Conservation (phyloP, 2,113 vertebrate species). For the Phrynosoma platyrhinos region DNA sequence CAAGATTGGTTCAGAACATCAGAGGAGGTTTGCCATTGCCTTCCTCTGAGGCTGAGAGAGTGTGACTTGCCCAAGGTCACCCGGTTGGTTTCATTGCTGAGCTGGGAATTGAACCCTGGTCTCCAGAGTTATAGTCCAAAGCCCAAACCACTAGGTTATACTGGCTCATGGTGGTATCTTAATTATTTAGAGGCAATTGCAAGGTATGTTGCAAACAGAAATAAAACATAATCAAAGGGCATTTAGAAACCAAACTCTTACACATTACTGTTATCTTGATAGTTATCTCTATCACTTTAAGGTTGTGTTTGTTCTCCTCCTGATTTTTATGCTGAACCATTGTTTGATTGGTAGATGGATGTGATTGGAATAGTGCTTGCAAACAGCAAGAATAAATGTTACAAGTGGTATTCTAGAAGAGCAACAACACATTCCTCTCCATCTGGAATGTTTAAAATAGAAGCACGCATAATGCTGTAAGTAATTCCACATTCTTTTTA, state of each 20-base stretch:
- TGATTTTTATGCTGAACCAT: neutral
- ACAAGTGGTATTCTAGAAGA: neutral
- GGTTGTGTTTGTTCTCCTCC: neutral
- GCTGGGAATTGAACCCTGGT: too few relatives aligned
- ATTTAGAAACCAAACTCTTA: neutral
- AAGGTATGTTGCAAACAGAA: neutral
- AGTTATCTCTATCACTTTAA: neutral
- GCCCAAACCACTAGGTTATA: too few relatives aligned
- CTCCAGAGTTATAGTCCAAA: too few relatives aligned
- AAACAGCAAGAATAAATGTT: constrained; percentile 1
- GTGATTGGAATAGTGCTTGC: neutral
- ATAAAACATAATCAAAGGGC: neutral
- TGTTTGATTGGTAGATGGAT: neutral
- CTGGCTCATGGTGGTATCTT: neutral
- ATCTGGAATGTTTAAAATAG: constrained; percentile 4
- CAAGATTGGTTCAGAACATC: too few relatives aligned
- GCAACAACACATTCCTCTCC: neutral
- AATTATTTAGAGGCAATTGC: neutral
- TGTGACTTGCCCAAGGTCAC: too few relatives aligned
- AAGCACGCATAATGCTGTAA: constrained; percentile 1
- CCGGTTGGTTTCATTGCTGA: too few relatives aligned
- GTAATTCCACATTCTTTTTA: constrained; percentile 27
- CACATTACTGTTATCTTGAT: neutral
- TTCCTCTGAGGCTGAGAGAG: too few relatives aligned
- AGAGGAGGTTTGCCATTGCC: too few relatives aligned